Base-by-base conservation (phyloP, 2,113 vertebrate genomes). In the Daphoenositta chrysoptera region DNA sequence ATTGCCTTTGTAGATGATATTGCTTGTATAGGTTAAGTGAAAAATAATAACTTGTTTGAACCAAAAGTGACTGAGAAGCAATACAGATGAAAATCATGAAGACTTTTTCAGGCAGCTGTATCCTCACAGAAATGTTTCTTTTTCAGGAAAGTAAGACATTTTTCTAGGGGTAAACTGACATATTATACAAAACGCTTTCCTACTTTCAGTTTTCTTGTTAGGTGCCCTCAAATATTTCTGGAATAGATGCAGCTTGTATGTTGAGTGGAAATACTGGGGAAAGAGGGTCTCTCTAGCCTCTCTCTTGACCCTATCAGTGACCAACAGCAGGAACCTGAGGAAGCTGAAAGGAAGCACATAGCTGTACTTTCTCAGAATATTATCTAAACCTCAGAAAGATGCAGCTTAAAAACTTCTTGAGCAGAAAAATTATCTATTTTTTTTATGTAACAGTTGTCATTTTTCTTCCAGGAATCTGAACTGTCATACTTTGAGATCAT, bases 381-480 rank as follows among this genome's bases (percentile, higher is more conserved):
- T 61, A 82, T 90, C 92, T 73, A 53, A 50, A 64, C n/a, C 14
- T 80, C 33, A 89, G 30, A 30, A 91, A 87, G 39, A 61, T 16
- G 16, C n/a, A 80, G 45, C 24, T 87, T 28, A 60, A 60, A 86
- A 76, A 13, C 31, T 47, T 54, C 21, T 47, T 65, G 13, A 72
- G 50, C 11, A 68, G 31, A 82, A 83, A 19, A 2, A 2, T 63
- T 89, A 66, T 82, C 50, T 61, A 26, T 66, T 78, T 78, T 56
- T 56, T 69, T 50, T 61, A 42, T 71, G 35, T 33, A 76, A 31
- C 31, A 17, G 68, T 58, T 54, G 21, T 75, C 13, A 44, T 35
- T 93, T 63, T 71, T 73, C 28, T 95, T 96, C 85, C 69, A 66
- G 65, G 81, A 93, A 94, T 57, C 33, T 40, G 28, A 95, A 93